A percentile compares a stretch with the other conserved stretches of the same genome.
phyloP scores from a whole-genome alignment of 2,888 invertebrate genomes.

The Cataglyphis cursor region DNA sequence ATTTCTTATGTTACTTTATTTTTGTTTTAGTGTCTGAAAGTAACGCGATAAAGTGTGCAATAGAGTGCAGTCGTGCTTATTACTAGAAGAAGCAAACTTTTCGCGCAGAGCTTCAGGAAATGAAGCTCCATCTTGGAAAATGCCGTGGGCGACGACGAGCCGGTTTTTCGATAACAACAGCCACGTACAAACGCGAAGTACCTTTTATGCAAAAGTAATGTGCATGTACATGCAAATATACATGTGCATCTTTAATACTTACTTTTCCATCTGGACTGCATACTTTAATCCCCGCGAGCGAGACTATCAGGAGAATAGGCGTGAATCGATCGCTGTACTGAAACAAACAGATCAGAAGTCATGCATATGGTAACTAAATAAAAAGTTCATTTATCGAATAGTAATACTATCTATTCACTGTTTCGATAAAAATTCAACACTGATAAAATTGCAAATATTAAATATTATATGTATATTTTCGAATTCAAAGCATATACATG shows the following conservation, averaged over 20 bases:
- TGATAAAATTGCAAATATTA: neutral
- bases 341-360: conserved; percentile 84
- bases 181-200: conserved; percentile 14
- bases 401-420: neutral
- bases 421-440: neutral
- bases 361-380: conserved; percentile 59
- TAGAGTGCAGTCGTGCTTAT: conserved; percentile 1
- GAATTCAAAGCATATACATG: neutral
- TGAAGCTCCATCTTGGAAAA: conserved; percentile 32
- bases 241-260: conserved; percentile 79
- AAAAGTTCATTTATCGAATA: neutral
- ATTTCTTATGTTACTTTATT: neutral
- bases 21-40: neutral
- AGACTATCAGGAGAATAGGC: conserved; percentile 91
- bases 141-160: conserved; percentile 28
- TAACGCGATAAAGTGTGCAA: conserved; percentile 9
- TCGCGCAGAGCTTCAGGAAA: neutral
- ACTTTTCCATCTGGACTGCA: conserved; percentile 95
- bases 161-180: conserved; percentile 26
- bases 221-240: neutral
- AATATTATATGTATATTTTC: neutral
- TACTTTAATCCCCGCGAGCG: conserved; percentile 93
- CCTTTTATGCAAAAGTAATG: conserved; percentile 17
- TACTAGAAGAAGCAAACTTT: conserved; percentile 37
- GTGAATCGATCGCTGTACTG: conserved; percentile 91